A percentile compares a stretch with the other conserved stretches of the same genome.
These are phyloP conservation scores for Dicranocentrus wangi DNA, from an alignment of 2,888 invertebrate genomes.

Conservation along the genomic window DNA sequence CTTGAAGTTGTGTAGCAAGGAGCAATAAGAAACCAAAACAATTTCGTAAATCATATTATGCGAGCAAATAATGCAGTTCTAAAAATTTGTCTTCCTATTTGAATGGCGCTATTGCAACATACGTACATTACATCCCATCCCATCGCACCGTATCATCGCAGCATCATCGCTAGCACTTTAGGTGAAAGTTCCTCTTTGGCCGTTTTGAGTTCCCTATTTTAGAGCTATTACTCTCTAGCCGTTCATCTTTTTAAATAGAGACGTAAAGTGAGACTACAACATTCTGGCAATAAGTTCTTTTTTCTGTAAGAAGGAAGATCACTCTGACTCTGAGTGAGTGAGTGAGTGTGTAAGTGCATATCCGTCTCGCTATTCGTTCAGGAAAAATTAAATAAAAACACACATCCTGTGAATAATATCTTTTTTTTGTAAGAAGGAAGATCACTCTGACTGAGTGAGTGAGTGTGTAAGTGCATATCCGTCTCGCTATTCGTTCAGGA, in stretches of 20 bases:
- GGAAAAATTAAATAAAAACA: conserved; percentile 22
- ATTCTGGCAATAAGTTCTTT: conserved; percentile 6
- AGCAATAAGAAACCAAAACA: conserved; percentile 15
- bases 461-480: not conserved
- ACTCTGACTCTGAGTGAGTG: too few species aligned
- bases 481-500: conserved; percentile 7
- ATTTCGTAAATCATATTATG: conserved; percentile 35
- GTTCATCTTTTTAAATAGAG: conserved; percentile 7
- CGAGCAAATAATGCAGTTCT: conserved; percentile 28
- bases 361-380: not conserved
- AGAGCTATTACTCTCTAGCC: conserved; percentile 5
- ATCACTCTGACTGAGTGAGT: too few species aligned
- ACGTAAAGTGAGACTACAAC: not conserved
- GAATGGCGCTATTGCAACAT: not conserved
- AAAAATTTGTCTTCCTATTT: conserved; percentile 8
- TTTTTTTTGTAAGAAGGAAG: too few species aligned
- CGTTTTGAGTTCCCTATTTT: too few species aligned
- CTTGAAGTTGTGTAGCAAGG: not conserved
- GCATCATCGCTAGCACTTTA: not conserved
- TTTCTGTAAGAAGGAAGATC: too few species aligned
- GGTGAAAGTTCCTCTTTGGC: conserved; percentile 28
- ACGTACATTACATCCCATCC: not conserved
- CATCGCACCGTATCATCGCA: too few species aligned
- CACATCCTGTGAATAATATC: conserved; percentile 35
- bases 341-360: too few species aligned